A percentile compares a stretch with the other conserved stretches of the same genome.
Evolutionary conservation across 2,113 vertebrate genomes (phyloP).

Genomic region (Holacanthus passer): DNA sequence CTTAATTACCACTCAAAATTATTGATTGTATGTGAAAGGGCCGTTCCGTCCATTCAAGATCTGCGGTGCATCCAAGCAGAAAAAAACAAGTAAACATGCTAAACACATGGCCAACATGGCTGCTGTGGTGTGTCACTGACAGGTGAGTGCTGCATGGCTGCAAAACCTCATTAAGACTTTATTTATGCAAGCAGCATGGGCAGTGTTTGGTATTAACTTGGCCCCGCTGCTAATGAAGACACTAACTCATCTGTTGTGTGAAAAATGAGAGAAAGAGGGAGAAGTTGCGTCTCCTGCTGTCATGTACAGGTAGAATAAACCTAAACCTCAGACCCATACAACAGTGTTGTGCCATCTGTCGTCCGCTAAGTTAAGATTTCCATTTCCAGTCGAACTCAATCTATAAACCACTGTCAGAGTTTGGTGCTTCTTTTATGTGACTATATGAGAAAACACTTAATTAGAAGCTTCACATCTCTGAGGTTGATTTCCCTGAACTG

Average conservation of each 20-base stretch:
- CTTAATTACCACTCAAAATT: conserved; percentile 35
- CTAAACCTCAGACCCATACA: neutral
- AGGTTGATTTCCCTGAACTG: neutral
- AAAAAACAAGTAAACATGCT: conserved; percentile 38
- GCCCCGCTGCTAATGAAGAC: conserved; percentile 66
- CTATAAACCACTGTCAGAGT: neutral
- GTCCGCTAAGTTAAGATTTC: neutral
- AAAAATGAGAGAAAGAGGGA: conserved; percentile 39
- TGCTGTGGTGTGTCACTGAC: conserved; percentile 50
- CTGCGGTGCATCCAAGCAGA: conserved; percentile 34
- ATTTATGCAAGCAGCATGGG: conserved; percentile 75
- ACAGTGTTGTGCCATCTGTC: neutral
- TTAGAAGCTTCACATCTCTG: neutral
- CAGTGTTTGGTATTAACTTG: conserved; percentile 66
- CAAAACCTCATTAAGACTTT: conserved; percentile 70
- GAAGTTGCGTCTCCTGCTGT: conserved; percentile 11
- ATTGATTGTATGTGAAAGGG: conserved; percentile 39
- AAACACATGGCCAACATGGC: conserved; percentile 55
- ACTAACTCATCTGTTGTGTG: conserved; percentile 66
- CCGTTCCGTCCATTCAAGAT: conserved; percentile 38
- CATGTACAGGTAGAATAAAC: neutral
- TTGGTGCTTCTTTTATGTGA: neutral
- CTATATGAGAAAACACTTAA: neutral
- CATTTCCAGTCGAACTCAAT: neutral
- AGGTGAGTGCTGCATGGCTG: conserved; percentile 56